Evolutionary conservation across 2,888 invertebrate species (phyloP).

Genomic region (Nymphalis urticae): DNA sequence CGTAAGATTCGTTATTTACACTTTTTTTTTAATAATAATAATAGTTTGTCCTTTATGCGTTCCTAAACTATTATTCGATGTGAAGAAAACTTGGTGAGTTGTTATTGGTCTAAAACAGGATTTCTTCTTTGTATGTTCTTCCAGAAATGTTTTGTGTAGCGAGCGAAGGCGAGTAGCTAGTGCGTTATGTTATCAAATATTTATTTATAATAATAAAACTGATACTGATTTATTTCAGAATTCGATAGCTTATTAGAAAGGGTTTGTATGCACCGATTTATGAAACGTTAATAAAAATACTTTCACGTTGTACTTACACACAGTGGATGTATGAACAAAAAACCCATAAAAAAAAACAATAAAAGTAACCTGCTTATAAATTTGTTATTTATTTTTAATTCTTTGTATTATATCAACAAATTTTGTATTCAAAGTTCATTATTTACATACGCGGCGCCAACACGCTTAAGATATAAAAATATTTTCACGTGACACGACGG

Average conservation of each 20-base stretch:
- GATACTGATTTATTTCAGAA: no score
- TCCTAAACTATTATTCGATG: no score
- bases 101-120: no score
- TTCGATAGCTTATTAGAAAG: neutral
- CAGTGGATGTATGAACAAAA: conserved; percentile 4
- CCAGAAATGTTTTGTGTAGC: no score
- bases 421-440: neutral
- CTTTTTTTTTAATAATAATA: neutral
- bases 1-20: neutral
- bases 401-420: conserved; percentile 18
- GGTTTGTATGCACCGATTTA: neutral
- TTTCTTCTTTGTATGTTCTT: no score
- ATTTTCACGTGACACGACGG: conserved; percentile 23
- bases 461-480: conserved; percentile 32
- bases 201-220: no score
- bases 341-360: conserved; percentile 12
- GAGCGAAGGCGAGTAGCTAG: no score
- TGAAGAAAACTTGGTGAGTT: no score
- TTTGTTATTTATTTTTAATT: conserved; percentile 22
- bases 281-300: conserved; percentile 20
- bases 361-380: conserved; percentile 23
- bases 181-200: no score
- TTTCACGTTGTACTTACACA: conserved; percentile 11
- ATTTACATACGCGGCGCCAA: conserved; percentile 13
- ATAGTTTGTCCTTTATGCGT: no score